These are phyloP conservation scores for Lottia scabra DNA, from an alignment of 2,888 invertebrate genomes.

Conservation along the genomic window DNA sequence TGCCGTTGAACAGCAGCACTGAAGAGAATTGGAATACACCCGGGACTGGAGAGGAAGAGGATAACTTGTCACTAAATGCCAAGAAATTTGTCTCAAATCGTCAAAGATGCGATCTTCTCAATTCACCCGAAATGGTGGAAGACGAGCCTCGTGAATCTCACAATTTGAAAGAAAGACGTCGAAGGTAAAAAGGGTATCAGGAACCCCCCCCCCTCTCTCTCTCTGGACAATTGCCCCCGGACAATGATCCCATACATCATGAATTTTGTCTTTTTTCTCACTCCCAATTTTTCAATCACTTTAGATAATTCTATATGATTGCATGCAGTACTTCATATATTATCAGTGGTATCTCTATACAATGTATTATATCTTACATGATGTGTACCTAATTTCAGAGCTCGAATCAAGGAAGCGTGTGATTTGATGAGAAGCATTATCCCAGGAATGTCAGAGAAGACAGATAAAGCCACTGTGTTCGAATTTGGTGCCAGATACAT, in stretches of 20 bases:
- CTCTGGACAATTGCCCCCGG: too few relatives aligned
- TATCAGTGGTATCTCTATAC: too few relatives aligned
- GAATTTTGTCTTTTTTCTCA: too few relatives aligned
- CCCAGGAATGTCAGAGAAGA: constrained; percentile 67
- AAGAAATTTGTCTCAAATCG: neutral
- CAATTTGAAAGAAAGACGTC: constrained; percentile 58
- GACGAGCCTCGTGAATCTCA: constrained; percentile 50
- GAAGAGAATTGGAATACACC: constrained; percentile 34
- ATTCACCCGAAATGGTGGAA: constrained; percentile 8
- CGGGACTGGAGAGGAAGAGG: neutral
- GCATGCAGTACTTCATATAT: too few relatives aligned
- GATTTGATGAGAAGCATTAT: constrained; percentile 62
- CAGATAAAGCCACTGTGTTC: constrained; percentile 69
- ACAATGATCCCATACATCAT: too few relatives aligned
- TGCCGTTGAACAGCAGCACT: constrained; percentile 38
- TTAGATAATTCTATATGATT: too few relatives aligned
- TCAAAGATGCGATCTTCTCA: neutral
- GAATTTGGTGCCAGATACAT: constrained; percentile 67
- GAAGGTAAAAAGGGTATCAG: constrained; percentile 42
- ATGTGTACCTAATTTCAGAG: constrained; percentile 37
- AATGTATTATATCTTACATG: neutral
- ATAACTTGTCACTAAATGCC: neutral
- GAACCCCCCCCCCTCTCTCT: too few relatives aligned
- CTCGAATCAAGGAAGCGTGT: constrained; percentile 67
- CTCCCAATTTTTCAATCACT: too few relatives aligned